phyloP scores from a whole-genome alignment of 2,888 invertebrate species.

The Syrista parreyssii region DNA sequence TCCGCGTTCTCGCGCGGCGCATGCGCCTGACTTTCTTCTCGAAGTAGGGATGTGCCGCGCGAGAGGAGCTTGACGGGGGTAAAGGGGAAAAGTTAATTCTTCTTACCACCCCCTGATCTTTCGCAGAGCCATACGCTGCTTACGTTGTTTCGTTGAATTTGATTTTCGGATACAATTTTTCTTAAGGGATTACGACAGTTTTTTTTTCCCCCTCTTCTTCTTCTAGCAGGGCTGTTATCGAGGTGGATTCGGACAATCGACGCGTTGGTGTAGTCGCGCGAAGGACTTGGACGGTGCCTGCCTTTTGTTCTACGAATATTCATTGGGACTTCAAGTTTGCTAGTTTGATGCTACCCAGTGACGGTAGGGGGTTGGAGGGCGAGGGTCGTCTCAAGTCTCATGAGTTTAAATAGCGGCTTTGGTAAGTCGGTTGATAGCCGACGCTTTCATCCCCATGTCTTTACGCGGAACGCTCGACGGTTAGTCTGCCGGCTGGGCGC shows the following conservation, averaged over 20 bases:
- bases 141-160: background rate
- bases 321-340: background rate
- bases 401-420: background rate
- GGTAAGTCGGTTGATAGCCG: background rate
- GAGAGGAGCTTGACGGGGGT: background rate
- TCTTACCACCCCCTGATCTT: background rate
- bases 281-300: background rate
- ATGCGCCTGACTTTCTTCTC: slow-evolving; percentile 23
- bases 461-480: background rate
- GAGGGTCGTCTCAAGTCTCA: background rate
- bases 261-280: background rate
- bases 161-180: background rate
- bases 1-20: slow-evolving; percentile 43
- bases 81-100: background rate
- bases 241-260: background rate
- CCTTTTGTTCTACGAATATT: background rate
- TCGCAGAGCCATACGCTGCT: background rate
- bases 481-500: background rate
- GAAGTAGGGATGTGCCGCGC: background rate
- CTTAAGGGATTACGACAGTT: too few species aligned
- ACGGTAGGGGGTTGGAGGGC: background rate
- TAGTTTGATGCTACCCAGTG: background rate
- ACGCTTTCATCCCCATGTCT: background rate
- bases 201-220: too few species aligned
- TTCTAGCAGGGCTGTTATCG: too few species aligned